Base-by-base conservation (phyloP, 2,888 invertebrate species). In the Sinotaia quadrata region DNA sequence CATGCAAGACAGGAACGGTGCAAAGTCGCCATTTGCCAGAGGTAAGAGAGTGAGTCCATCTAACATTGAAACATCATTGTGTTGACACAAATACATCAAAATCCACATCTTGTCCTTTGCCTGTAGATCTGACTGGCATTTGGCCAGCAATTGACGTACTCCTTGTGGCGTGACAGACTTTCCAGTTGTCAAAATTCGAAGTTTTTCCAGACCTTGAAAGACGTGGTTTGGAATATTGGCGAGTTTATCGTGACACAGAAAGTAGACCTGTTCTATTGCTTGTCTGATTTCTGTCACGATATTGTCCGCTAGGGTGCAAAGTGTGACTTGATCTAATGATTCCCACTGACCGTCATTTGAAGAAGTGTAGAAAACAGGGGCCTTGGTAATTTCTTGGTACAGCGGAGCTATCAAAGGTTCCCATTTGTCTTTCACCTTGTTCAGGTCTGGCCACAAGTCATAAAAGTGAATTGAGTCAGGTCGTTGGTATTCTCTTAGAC, bases 11-110 rank as follows among this genome's bases (percentile, higher is more conserved):
- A n/a, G 37, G 54, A 63, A 63, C 36, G n/a, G 4, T 21, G 41
- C 54, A 29, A 63, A 63, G 24, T n/a, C 33, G 10, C 31, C 41
- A 54, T 54, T 33, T n/a, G n/a, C 21, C n/a, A 63, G 29, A n/a
- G 63, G 63, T 31, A 63, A n/a, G 18, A 63, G 54, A 8, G 24
- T 7, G 29, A 52, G 54, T 12, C 18, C 18, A 7, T 47, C 47
- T 24, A 47, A 24, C 47, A 47, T 8, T 18, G 47, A 47, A 3
- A 47, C n/a, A 18, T 47, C 47, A 0, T 18, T 18, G 5, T 47
- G 47, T 8, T 47, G 12, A 47, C 47, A 47, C 8, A 47, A 24
- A 24, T 47, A 47, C 21, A 24, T 7, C 7, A n/a, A n/a, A n/a
- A n/a, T n/a, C n/a, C n/a, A n/a, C n/a, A n/a, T n/a, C n/a, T n/a